Evolutionary conservation across 2,113 vertebrate genomes (phyloP), one percentile per base, ranked within the genome.

Genomic region (Urocitellus parryii): DNA sequence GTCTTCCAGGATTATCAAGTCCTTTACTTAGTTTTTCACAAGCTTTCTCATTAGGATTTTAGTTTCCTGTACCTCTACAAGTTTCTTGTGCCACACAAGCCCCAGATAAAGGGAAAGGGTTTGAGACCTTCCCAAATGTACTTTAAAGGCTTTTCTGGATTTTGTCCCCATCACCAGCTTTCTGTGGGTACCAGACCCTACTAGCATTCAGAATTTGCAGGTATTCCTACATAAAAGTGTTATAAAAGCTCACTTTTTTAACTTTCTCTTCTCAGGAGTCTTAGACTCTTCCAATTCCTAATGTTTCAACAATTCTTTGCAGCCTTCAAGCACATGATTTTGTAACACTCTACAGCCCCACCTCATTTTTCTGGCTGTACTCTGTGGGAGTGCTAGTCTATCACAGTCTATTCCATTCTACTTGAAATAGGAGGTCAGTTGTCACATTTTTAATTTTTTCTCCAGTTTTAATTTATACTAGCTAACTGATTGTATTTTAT

Each of bases 41-140:
- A 45, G 29, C 53, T 87, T 91, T 74, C 37, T 88, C 37, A 88
- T 88, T 61, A 88, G 67, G 67, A 65, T 37, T 88, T 92, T 88
- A 51, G 32, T 92, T 68, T 92, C 68, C 34, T 74, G 16, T 58
- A 63, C 14, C 29, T 22, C 27, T 27, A 48, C 27, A 85, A 85
- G 29, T 29, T 45, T 18, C 82, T 84, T 83, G 10, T 82, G 34
- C 29, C 39, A 48, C 29, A 45, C 3, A 61, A 73, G n/a, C 29
- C 13, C 37, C 22, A 42, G n/a, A 56, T 76, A 7, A 70, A 68
- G 29, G 45, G 58, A 45, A 37, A 67, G 51, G 67, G 18, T 88
- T 82, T 77, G 18, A 88, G 68, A 25, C 10, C 42, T 92, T 74
- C 16, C 39, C 37, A 91, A 25, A 14, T 37, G 13, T 88, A 17